Evolutionary conservation across 1,140 invertebrate species (phyloP).

Genomic region (Chironomus striatipennis): DNA sequence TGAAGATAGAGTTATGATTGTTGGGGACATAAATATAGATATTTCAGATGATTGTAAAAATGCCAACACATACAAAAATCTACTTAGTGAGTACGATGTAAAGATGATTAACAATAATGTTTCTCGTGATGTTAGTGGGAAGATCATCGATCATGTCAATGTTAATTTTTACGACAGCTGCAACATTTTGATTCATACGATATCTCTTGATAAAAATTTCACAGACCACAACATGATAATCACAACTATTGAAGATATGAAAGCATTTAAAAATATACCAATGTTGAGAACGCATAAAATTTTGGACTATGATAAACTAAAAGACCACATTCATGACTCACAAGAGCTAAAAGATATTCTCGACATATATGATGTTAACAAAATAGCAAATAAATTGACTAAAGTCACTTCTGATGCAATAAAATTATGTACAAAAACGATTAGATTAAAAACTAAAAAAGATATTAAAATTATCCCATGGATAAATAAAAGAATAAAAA

Average conservation of each 20-base stretch:
- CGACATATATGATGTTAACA: neutral
- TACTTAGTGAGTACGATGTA: too few relatives aligned
- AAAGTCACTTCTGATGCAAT: neutral
- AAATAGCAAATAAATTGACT: neutral
- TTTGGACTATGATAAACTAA: neutral
- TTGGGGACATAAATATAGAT: neutral
- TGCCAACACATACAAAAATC: too few relatives aligned
- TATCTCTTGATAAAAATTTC: neutral
- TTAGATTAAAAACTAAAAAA: neutral
- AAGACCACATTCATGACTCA: too few relatives aligned
- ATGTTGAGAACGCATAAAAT: neutral
- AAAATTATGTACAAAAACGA: neutral
- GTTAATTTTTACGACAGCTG: too few relatives aligned
- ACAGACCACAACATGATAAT: neutral
- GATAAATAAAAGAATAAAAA: too few relatives aligned
- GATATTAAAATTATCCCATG: too few relatives aligned
- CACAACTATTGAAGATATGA: neutral
- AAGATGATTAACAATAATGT: neutral
- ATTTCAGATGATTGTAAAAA: neutral
- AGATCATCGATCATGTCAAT: neutral
- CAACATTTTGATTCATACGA: neutral
- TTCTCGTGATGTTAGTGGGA: neutral
- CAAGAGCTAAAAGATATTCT: too few relatives aligned
- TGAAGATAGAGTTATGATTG: neutral
- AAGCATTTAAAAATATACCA: neutral